phyloP scores from a whole-genome alignment of 2,113 vertebrate species.

The Callipepla squamata region DNA sequence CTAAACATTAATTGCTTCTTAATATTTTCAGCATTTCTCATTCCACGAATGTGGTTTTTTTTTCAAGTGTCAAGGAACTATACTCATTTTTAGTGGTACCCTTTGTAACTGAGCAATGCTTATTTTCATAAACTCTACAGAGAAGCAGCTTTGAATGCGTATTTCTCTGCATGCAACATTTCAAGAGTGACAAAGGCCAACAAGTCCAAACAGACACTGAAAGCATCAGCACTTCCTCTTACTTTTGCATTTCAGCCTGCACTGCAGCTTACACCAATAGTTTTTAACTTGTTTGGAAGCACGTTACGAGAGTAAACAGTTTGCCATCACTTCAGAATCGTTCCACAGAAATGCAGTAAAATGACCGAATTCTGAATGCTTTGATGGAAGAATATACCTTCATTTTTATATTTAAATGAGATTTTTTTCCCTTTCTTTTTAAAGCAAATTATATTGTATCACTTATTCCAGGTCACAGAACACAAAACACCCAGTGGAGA shows the following conservation, averaged over 20 bases:
- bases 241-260: neutral
- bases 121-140: neutral
- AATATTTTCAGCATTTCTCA: neutral
- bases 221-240: neutral
- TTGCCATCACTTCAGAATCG: neutral
- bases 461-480: neutral
- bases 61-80: neutral
- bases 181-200: neutral
- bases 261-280: neutral
- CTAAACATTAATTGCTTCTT: neutral
- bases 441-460: neutral
- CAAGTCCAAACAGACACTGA: neutral
- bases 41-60: neutral
- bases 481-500: neutral
- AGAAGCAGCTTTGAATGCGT: neutral
- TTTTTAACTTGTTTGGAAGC: neutral
- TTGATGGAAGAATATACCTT: neutral
- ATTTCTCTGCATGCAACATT: neutral
- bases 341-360: neutral
- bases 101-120: neutral
- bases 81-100: no score
- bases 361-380: neutral
- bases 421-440: neutral
- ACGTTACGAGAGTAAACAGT: neutral
- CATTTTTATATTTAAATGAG: neutral